Evolutionary conservation across 2,113 vertebrate genomes (phyloP).

Genomic region (Campylomormyrus numenius): DNA sequence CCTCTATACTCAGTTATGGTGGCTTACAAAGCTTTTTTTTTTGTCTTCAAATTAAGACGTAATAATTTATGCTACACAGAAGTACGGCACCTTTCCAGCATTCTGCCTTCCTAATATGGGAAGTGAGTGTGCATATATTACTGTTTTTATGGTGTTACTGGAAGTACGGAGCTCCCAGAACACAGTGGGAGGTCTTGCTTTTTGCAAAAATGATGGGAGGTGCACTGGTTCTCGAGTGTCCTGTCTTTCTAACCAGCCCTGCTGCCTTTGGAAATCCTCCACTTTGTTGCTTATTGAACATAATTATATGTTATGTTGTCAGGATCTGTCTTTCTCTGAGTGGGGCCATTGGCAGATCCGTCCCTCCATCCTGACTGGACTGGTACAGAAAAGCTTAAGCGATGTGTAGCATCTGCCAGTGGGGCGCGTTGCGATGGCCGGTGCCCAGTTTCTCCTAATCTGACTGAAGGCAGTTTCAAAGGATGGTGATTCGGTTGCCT

Average conservation of each 20-base stretch:
- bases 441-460: not conserved
- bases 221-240: not conserved
- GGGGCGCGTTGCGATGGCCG: not conserved
- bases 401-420: not conserved
- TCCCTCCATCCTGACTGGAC: not conserved
- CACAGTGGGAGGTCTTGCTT: not conserved
- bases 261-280: not conserved
- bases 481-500: not conserved
- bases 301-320: not conserved
- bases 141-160: not conserved
- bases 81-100: not conserved
- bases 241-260: not conserved
- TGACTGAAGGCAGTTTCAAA: not conserved
- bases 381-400: not conserved
- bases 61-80: not conserved
- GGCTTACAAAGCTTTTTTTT: not conserved
- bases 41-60: not conserved
- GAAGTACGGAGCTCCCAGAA: not conserved
- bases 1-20: not conserved
- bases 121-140: not conserved
- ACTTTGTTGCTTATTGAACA: not conserved
- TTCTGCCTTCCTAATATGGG: not conserved
- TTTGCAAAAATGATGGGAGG: not conserved
- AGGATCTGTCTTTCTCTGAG: not conserved
- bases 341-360: not conserved